A percentile compares a stretch with the other conserved stretches of the same genome.
These are phyloP conservation scores for Murina feae DNA, from an alignment of 2,113 vertebrate species.

Conservation along the genomic window DNA sequence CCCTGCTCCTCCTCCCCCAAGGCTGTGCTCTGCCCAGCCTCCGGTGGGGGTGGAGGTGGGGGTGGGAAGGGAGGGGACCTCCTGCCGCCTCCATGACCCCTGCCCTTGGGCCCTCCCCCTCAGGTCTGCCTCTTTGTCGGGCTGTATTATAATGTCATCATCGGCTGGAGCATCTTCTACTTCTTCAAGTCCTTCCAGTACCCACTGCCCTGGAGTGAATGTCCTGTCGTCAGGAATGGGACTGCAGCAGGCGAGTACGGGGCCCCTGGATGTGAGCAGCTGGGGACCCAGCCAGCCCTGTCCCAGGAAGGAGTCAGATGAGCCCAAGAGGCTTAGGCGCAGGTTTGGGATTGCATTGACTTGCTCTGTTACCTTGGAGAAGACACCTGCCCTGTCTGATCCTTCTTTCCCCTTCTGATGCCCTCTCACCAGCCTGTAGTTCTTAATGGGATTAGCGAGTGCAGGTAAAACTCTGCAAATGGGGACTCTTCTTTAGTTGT, in stretches of 20 bases:
- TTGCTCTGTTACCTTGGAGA: not conserved
- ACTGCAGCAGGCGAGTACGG: slow-evolving; percentile 85
- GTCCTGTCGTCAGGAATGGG: slow-evolving; percentile 90
- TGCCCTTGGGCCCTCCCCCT: fast-evolving
- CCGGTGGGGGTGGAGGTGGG: not conserved
- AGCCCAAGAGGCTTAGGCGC: not conserved
- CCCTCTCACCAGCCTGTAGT: not conserved
- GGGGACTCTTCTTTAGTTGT: not conserved
- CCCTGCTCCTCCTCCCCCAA: not conserved
- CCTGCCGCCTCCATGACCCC: not conserved
- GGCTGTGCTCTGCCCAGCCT: not conserved
- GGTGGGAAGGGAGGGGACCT: too few relatives aligned
- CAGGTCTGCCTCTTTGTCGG: slow-evolving; percentile 97
- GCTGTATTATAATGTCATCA: slow-evolving; percentile 98
- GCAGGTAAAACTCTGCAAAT: not conserved
- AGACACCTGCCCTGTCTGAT: not conserved
- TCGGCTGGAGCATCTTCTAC: slow-evolving; percentile 99
- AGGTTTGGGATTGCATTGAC: not conserved
- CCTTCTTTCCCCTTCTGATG: not conserved
- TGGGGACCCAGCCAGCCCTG: not conserved
- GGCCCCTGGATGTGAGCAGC: not conserved
- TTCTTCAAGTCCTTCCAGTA: slow-evolving; percentile 99
- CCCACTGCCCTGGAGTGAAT: slow-evolving; percentile 96
- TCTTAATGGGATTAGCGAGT: not conserved
- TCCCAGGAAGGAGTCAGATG: not conserved